Conservation (phyloP, 92 coral and sea anemone genomes). For the Chrysogorgia sp. region DNA sequence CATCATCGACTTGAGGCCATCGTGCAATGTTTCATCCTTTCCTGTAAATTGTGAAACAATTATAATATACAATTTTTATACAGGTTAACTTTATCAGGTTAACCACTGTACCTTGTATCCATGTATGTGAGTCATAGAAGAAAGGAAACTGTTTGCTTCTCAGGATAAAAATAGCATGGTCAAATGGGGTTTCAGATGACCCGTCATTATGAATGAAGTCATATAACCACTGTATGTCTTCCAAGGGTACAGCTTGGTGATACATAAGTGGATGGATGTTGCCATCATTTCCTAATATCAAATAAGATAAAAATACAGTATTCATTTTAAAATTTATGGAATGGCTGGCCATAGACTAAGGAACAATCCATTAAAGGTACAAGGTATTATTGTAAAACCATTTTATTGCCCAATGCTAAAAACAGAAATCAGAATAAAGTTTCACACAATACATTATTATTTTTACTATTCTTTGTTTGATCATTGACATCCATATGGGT, state of each 20-base stretch:
- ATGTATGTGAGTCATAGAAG: constrained; percentile 61
- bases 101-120: constrained; percentile 52
- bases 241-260: constrained; percentile 53
- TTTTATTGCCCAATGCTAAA: no score
- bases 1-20: constrained; percentile 70
- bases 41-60: constrained; percentile 38
- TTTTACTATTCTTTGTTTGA: no score
- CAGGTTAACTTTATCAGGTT: background rate
- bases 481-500: no score
- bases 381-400: no score
- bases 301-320: background rate
- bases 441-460: no score
- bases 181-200: constrained; percentile 11
- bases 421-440: no score
- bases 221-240: constrained; percentile 51
- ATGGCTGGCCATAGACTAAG: background rate
- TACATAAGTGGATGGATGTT: constrained; percentile 33
- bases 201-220: constrained; percentile 41
- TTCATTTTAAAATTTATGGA: background rate
- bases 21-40: constrained; percentile 56
- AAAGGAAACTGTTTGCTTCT: constrained; percentile 53
- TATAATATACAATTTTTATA: no score
- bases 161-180: constrained; percentile 38
- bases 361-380: background rate
- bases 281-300: constrained; percentile 8